These are phyloP conservation scores for Podarcis muralis DNA, from an alignment of 2,113 vertebrate species.

Conservation along the genomic window DNA sequence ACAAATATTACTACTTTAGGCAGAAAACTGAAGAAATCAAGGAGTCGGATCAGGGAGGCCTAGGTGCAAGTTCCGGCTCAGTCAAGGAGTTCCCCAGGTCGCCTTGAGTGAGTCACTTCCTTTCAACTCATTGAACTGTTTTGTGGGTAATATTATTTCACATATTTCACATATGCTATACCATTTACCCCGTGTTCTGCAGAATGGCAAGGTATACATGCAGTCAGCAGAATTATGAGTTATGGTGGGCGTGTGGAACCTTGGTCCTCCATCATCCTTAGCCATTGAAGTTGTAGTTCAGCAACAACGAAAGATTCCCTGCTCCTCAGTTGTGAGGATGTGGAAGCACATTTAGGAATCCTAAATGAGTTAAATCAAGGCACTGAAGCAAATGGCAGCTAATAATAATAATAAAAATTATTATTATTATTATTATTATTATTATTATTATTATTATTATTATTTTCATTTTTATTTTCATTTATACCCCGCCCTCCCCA, in stretches of 20 bases:
- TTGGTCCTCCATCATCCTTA: no score
- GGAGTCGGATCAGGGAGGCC: no score
- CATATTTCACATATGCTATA: neutral
- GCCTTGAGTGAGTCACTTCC: neutral
- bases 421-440: no score
- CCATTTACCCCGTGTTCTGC: neutral
- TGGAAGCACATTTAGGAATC: neutral
- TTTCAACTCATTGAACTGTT: neutral
- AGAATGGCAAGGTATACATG: no score
- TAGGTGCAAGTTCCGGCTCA: neutral
- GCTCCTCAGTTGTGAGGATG: neutral
- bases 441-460: no score
- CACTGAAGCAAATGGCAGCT: neutral
- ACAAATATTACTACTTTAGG: neutral
- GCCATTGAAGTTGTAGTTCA: no score
- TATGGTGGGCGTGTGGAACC: neutral
- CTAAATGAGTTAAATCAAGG: neutral
- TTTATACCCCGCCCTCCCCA: no score
- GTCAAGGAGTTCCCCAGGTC: neutral
- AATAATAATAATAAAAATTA: no score
- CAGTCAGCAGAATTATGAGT: neutral
- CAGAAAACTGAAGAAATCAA: neutral
- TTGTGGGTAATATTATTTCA: neutral
- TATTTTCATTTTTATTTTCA: no score
- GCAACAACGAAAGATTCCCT: no score